These are phyloP conservation scores for Odontamblyopus rebecca DNA, from an alignment of 2,797 vertebrate species.

Conservation along the genomic window DNA sequence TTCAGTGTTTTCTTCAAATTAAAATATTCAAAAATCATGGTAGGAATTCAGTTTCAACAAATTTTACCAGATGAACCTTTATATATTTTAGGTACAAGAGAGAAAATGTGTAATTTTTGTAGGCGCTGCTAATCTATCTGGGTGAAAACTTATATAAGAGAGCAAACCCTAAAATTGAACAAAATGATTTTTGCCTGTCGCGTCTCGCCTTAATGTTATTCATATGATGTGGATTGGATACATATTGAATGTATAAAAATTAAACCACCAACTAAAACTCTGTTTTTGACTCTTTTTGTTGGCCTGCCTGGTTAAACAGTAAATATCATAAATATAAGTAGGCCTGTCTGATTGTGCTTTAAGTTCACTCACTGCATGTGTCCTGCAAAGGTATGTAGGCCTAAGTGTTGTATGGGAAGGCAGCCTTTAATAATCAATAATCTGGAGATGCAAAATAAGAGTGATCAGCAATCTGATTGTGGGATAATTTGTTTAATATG, in stretches of 20 bases:
- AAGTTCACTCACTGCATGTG: neutral
- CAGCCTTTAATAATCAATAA: no score
- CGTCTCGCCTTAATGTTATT: slow-evolving; percentile 1
- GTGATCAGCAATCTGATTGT: no score
- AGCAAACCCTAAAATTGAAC: neutral
- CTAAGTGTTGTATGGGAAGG: no score
- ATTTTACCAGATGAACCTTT: neutral
- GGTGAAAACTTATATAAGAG: neutral
- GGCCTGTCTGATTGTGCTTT: neutral
- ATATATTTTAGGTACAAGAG: neutral
- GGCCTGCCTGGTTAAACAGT: neutral
- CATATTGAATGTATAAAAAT: slow-evolving; percentile 7
- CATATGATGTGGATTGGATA: slow-evolving; percentile 2
- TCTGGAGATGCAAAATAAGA: no score
- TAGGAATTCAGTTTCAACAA: neutral
- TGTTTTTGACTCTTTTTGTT: neutral
- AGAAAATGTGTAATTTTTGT: neutral
- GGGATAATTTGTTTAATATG: no score
- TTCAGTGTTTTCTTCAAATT: neutral
- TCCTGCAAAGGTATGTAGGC: neutral
- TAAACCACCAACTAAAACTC: slow-evolving; percentile 4
- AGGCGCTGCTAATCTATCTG: neutral
- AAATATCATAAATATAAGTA: neutral
- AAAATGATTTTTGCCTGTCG: neutral
- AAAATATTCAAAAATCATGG: neutral